Conservation (phyloP, 2,888 invertebrate species). For the Luffia ferchaultella region DNA sequence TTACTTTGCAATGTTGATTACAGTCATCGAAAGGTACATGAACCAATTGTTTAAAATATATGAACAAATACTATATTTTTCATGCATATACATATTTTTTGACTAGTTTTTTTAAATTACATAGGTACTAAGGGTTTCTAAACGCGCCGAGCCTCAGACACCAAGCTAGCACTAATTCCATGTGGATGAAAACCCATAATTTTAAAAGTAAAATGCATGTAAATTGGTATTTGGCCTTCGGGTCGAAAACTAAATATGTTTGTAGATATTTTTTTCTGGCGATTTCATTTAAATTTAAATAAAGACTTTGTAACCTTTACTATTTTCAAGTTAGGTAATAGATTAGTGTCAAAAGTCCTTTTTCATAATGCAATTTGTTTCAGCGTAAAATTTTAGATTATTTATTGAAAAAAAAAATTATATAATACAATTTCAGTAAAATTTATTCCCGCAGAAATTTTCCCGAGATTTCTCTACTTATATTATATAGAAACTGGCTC, state of each 20-base stretch:
- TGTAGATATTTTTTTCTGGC: neutral
- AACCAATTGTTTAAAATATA: neutral
- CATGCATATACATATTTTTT: slow-evolving; percentile 20
- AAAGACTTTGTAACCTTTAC: neutral
- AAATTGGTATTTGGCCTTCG: slow-evolving; percentile 21
- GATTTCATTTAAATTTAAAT: neutral
- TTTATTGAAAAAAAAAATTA: neutral
- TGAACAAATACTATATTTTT: neutral
- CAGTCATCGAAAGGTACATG: neutral
- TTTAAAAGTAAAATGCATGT: slow-evolving; percentile 55
- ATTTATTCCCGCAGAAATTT: neutral
- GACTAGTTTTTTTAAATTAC: slow-evolving; percentile 45
- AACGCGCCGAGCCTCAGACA: slow-evolving; percentile 27
- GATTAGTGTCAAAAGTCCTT: no score
- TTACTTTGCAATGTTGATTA: neutral
- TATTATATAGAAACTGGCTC: neutral
- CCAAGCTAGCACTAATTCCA: slow-evolving; percentile 47
- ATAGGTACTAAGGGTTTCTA: slow-evolving; percentile 39
- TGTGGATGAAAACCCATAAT: no score
- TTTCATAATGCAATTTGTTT: no score
- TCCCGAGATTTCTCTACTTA: neutral
- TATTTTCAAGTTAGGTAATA: neutral
- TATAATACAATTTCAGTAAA: neutral
- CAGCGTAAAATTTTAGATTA: neutral
- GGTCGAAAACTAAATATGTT: neutral